These are phyloP conservation scores for Anthopleura xanthogrammica DNA, from an alignment of 92 coral and sea anemone genomes.

Conservation along the genomic window DNA sequence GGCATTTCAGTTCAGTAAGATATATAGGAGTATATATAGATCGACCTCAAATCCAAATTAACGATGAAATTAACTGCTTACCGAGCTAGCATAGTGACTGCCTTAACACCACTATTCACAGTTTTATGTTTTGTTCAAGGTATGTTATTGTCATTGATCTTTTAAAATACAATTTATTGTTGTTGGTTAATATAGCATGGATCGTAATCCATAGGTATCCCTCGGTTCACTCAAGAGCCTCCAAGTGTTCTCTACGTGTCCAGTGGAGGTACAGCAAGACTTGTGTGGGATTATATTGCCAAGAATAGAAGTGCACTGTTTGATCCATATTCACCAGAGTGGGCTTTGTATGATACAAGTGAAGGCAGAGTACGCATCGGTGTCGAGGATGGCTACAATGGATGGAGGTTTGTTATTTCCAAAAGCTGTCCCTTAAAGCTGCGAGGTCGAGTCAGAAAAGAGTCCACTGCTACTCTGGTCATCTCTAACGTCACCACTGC, in stretches of 20 bases:
- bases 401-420: background rate
- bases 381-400: background rate
- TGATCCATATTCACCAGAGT: constrained; percentile 1
- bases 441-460: constrained; percentile 1
- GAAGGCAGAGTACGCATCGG: background rate
- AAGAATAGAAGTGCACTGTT: background rate
- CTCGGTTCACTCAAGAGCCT: background rate
- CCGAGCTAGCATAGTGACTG: no score
- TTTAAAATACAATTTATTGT: no score
- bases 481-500: background rate
- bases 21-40: no score
- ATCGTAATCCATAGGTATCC: background rate
- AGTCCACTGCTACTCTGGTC: constrained; percentile 1
- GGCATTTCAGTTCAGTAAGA: no score
- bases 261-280: background rate
- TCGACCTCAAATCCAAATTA: no score
- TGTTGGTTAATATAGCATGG: no score
- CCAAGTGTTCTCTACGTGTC: background rate
- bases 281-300: constrained; percentile 4
- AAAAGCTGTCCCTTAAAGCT: background rate
- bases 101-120: no score
- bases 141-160: no score
- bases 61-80: no score
- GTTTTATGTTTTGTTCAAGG: no score
- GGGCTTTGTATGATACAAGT: background rate